Conservation (phyloP, 2,113 vertebrate genomes). For the Chaetodon auriga region DNA sequence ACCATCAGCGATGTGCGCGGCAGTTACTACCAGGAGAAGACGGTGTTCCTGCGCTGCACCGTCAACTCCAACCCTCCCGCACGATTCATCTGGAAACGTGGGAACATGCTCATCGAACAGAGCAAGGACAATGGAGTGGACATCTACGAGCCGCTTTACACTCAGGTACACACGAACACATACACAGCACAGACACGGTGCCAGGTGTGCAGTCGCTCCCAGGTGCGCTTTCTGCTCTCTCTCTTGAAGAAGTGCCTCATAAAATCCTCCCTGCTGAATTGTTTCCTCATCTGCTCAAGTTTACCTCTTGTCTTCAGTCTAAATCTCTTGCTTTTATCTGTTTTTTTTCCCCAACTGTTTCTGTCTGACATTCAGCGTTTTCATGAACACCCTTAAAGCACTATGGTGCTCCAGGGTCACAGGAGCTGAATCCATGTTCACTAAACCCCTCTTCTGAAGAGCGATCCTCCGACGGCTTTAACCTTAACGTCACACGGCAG, state of each 20-base stretch:
- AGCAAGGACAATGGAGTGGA: slow-evolving; percentile 98
- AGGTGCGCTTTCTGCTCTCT: background rate
- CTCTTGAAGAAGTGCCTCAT: background rate
- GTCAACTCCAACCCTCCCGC: slow-evolving; percentile 98
- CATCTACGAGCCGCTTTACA: slow-evolving; percentile 98
- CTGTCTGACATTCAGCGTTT: background rate
- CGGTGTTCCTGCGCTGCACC: slow-evolving; percentile 96
- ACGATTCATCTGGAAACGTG: slow-evolving; percentile 98
- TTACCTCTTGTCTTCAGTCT: background rate
- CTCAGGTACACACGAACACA: slow-evolving; percentile 84
- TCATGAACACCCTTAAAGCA: background rate
- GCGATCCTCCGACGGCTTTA: background rate
- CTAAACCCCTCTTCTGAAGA: background rate
- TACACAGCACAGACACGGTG: background rate
- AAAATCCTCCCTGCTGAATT: background rate
- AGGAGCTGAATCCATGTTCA: background rate
- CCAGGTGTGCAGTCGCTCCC: slow-evolving; percentile 1
- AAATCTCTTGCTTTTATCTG: background rate
- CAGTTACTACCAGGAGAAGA: slow-evolving; percentile 99
- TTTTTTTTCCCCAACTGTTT: background rate
- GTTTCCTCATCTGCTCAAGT: background rate
- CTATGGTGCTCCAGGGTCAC: background rate
- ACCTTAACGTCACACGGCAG: background rate
- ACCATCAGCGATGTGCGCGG: slow-evolving; percentile 96
- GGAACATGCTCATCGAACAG: slow-evolving; percentile 89